Conservation (phyloP, 53 echinoderm and acorn worm genomes). For the Holothuria leucospilota region DNA sequence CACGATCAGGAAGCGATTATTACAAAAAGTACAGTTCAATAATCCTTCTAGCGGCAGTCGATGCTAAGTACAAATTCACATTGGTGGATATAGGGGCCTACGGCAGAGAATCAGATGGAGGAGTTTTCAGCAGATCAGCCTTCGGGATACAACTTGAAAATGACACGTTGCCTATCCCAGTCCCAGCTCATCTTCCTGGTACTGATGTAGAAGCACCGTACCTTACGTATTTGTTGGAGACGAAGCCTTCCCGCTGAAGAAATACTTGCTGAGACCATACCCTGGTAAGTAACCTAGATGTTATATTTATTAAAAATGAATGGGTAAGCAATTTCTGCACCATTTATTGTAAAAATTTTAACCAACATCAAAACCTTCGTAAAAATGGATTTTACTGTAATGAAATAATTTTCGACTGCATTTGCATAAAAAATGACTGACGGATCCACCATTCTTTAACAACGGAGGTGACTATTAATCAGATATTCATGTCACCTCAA, state of each 20-base stretch:
- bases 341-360: no score
- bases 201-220: not conserved
- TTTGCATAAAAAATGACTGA: no score
- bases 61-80: conserved; percentile 4
- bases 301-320: no score
- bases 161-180: conserved; percentile 2
- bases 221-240: conserved; percentile 15
- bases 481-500: no score
- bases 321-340: no score
- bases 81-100: conserved; percentile 1
- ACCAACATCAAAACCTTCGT: no score
- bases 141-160: conserved; percentile 12
- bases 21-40: conserved; percentile 1
- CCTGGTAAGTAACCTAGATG: no score
- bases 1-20: conserved; percentile 9
- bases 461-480: no score
- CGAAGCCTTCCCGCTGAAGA: conserved; percentile 18
- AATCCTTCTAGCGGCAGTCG: not conserved
- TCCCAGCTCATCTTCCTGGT: conserved; percentile 2
- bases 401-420: no score
- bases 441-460: no score
- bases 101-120: conserved; percentile 13
- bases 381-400: no score
- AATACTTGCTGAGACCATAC: not conserved
- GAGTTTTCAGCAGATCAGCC: conserved; percentile 15